These are phyloP conservation scores for Gymnodraco acuticeps DNA, from an alignment of 2,797 vertebrate species.

Conservation along the genomic window DNA sequence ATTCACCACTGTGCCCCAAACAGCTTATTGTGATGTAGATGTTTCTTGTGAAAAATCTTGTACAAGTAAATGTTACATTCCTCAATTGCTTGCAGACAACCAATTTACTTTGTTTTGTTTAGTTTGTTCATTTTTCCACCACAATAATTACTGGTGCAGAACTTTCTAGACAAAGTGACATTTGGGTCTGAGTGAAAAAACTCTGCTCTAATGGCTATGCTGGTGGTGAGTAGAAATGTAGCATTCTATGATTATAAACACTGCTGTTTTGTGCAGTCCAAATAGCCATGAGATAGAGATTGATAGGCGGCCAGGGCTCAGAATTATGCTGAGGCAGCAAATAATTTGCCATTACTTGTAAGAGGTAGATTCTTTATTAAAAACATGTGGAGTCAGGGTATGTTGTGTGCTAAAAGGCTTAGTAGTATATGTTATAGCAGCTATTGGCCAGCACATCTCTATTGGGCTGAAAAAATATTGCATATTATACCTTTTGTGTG, in stretches of 20 bases:
- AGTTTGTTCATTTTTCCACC: neutral
- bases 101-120: neutral
- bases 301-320: constrained; percentile 7
- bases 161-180: neutral
- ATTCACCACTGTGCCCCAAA: neutral
- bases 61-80: neutral
- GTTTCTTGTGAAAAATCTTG: neutral
- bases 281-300: constrained; percentile 6
- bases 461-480: neutral
- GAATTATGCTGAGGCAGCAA: neutral
- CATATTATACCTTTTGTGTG: neutral
- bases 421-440: no score
- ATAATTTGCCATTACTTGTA: neutral
- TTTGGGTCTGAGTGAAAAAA: constrained; percentile 9
- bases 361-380: neutral
- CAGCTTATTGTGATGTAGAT: constrained; percentile 1
- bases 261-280: constrained; percentile 4
- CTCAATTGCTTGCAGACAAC: neutral
- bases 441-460: neutral
- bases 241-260: constrained; percentile 8
- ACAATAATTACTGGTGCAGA: neutral
- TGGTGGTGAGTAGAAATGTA: neutral
- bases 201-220: neutral
- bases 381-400: neutral
- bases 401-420: neutral